phyloP scores from a whole-genome alignment of 2,888 invertebrate species.

The Rhyacophila evoluta region DNA sequence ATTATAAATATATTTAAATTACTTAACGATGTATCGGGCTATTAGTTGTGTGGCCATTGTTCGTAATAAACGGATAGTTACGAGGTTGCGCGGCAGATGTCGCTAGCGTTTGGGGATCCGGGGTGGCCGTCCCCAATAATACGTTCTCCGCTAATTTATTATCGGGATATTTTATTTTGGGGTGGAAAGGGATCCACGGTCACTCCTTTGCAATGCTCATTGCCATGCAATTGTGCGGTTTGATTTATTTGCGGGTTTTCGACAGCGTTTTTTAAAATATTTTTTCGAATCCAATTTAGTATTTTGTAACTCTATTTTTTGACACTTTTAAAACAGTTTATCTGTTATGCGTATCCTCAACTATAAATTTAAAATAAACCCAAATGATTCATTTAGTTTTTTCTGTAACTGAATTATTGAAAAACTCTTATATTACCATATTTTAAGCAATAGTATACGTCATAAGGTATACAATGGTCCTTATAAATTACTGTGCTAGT shows the following conservation, averaged over 20 bases:
- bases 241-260: conserved; percentile 53
- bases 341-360: too few relatives aligned
- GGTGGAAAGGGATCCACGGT: conserved; percentile 49
- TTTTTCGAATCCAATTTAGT: background rate
- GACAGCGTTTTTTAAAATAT: background rate
- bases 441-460: too few relatives aligned
- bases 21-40: background rate
- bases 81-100: conserved; percentile 49
- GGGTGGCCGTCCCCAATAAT: conserved; percentile 48
- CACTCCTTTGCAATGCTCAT: conserved; percentile 51
- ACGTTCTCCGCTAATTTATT: conserved; percentile 52
- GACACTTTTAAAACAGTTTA: background rate
- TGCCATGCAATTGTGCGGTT: conserved; percentile 49
- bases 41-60: conserved; percentile 32
- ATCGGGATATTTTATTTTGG: conserved; percentile 47
- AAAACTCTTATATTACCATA: too few relatives aligned
- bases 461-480: too few relatives aligned
- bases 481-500: too few relatives aligned
- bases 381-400: too few relatives aligned
- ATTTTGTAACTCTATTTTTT: background rate
- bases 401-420: too few relatives aligned
- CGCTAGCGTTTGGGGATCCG: conserved; percentile 31
- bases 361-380: too few relatives aligned
- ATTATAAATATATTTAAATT: background rate
- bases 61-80: conserved; percentile 45